Percentiles rank a stretch among this genome's conserved stretches.
Evolutionary conservation across 2,888 invertebrate genomes (phyloP).

Genomic region (Muschampia plurimacula): DNA sequence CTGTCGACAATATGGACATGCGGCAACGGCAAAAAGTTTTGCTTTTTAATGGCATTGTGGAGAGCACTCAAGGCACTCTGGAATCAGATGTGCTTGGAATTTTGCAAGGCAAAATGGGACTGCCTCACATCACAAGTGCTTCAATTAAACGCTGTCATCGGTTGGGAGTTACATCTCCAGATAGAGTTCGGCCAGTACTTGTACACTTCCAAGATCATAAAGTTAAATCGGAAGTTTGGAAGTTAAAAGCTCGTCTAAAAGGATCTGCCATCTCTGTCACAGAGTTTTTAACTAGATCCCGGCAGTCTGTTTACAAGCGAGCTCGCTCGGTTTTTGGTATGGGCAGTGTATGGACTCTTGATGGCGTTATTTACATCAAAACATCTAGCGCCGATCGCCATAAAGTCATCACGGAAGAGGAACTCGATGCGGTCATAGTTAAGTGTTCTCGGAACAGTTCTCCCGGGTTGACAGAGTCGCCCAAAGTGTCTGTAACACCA

Average conservation of each 20-base stretch:
- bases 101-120: not conserved
- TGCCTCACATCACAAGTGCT: not conserved
- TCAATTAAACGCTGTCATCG: not conserved
- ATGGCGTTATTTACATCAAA: not conserved
- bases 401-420: not conserved
- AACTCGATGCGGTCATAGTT: not conserved
- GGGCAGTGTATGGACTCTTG: not conserved
- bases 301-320: not conserved
- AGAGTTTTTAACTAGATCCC: not conserved
- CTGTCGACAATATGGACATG: too few species aligned
- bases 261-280: not conserved
- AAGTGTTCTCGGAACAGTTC: not conserved
- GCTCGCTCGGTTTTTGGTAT: not conserved
- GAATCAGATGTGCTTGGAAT: not conserved
- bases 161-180: not conserved
- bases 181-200: not conserved
- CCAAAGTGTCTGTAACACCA: too few species aligned
- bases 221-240: not conserved
- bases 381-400: too few species aligned
- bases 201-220: not conserved
- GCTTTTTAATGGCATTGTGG: too few species aligned
- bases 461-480: too few species aligned
- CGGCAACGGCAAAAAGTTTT: too few species aligned
- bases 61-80: not conserved
- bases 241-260: not conserved